Evolutionary conservation across 2,797 vertebrate species (phyloP).

Genomic region (Sphenodon punctatus): DNA sequence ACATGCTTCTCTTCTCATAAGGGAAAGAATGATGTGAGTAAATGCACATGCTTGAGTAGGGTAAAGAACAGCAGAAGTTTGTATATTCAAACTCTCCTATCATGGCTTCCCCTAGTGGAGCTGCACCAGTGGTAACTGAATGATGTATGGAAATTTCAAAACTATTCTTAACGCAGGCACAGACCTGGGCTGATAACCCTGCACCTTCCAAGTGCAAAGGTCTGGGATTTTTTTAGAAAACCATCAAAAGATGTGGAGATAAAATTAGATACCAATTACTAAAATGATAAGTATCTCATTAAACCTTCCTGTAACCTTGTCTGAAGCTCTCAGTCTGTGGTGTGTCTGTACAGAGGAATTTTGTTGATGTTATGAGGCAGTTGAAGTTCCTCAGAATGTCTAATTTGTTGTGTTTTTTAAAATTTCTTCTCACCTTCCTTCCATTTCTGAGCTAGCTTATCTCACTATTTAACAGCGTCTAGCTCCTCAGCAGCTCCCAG

Average conservation of each 20-base stretch:
- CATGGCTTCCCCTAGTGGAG: background rate
- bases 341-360: background rate
- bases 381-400: no score
- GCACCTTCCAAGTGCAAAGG: background rate
- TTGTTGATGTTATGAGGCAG: slow-evolving; percentile 7
- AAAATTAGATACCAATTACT: background rate
- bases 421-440: slow-evolving; percentile 30
- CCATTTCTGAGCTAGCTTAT: slow-evolving; percentile 31
- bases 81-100: background rate
- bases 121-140: background rate
- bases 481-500: background rate
- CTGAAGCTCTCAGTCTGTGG: background rate
- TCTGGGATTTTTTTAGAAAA: background rate
- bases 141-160: background rate
- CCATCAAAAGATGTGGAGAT: background rate
- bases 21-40: no score
- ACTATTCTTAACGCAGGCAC: background rate
- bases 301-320: background rate
- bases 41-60: no score
- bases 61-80: background rate
- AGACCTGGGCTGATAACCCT: background rate
- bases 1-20: no score
- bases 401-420: no score
- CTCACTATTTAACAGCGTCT: slow-evolving; percentile 34
- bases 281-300: background rate